Base-by-base conservation (phyloP, 2,113 vertebrate species). In the zebrafish (Danio rerio) region DNA sequence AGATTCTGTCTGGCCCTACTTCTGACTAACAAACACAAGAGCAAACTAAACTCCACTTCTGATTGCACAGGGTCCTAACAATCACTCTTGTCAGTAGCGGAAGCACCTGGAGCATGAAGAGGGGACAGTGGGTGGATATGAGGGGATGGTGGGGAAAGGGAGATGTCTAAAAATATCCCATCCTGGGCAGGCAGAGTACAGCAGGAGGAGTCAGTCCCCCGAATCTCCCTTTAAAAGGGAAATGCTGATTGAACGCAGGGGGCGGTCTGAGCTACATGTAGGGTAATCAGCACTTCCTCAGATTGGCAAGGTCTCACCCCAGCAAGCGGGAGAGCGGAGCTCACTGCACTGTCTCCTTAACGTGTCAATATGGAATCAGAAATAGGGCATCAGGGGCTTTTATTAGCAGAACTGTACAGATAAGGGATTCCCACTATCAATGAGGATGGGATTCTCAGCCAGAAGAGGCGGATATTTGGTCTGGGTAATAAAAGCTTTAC, bases 121-220 rank as follows among this genome's bases (percentile, higher is more conserved):
- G 13, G 11, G 77, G 21, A 49, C 13, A 49, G 43, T 1, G 43
- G 8, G 56, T 21, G 18, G 61, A 21, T 15, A 50, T 9, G 7
- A 43, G 12, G 43, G 40, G n/a, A 69, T n/a, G n/a, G 42, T 55
- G 40, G 50, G 40, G 15, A 18, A n/a, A n/a, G n/a, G n/a, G n/a
- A n/a, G n/a, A n/a, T n/a, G n/a, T 78, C 80, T 90, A 91, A 87
- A 90, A 88, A 90, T 90, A 91, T 55, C 81, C 73, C 59, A 78
- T 73, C 62, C 76, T 65, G 74, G 52, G 18, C 55, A 85, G 45
- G n/a, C n/a, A n/a, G n/a, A n/a, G n/a, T n/a, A n/a, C n/a, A n/a
- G n/a, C 77, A 79, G 82, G 84, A 71, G 83, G 83, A 79, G 85
- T 76, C 65, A 81, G 78, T 20, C 49, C 72, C 49, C 83, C 12